Evolutionary conservation across 1,140 invertebrate genomes (phyloP), one percentile per base, ranked within the genome.

Genomic region (Anadara kagoshimensis): DNA sequence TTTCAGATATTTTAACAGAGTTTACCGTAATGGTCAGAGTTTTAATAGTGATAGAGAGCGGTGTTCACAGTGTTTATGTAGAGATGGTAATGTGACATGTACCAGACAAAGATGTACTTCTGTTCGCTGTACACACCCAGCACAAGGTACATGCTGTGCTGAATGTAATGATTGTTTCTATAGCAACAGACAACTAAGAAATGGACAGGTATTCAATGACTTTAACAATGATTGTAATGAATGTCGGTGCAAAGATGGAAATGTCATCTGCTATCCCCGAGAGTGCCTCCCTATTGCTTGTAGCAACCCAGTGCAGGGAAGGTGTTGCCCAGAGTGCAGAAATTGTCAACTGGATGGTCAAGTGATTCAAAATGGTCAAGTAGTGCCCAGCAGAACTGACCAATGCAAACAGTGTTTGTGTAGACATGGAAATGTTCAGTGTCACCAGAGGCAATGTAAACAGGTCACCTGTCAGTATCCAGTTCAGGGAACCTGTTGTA

Each of bases 241-340:
- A 18, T 86, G 85, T 69, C 18, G 20, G 1, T 82, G 82, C 65
- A 53, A 54, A 16, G 64, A 74, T 57, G 85, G 81, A 7, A 80
- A 51, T 8, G 77, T 84, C 44, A 59, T 47, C 0, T 81, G 79
- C 54, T 16, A 43, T 22, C 53, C 62, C 1, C 16, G 63, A 49
- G 51, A 66, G 10, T 80, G 79, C 61, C 73, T 69, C 12, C 26
- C 70, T 10, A 59, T 70, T 22, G 59, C 49, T 14, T 80, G 79
- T 49, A 69, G 54, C 14, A 61, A 80, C 51, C 75, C 76, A 36
- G 65, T 75, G 8, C 62, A 77, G 24, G 79, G 81, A 5, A 41
- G 66, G 24, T 86, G 85, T 76, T 86, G 85, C 65, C 77, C 73
- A 0, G 76, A 81, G 24, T 87, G 86, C 75, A 56, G 61, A 18